Base-by-base conservation (phyloP, 2,888 invertebrate species). In the Eristalinus aeneus region DNA sequence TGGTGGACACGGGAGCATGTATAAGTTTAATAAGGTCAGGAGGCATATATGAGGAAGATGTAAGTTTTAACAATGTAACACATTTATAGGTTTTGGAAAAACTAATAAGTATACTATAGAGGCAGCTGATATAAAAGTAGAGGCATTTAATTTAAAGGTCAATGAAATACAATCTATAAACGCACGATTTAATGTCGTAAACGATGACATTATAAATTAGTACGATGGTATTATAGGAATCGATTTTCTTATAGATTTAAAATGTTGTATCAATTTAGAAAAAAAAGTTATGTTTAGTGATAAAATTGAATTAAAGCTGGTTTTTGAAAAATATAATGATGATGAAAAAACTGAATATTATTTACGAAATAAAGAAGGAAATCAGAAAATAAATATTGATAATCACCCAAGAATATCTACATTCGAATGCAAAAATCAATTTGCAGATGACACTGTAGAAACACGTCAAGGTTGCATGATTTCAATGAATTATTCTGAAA, bases 191-290 rank as follows among this genome's bases (percentile, higher is more conserved):
- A 54, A 69, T 16, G 69, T 77, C 27, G 61, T 77, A 69, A 69
- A 61, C 1, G 54, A 69, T 60, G 63, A 77, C 39, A 67, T 76
- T 32, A 56, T 76, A 36, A 27, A 63, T n/a, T 36, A 74, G 12
- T 74, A 75, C n/a, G 67, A 67, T 60, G 67, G 65, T 27, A 75
- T 75, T 32, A 22, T 78, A n/a, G 64, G 65, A 39, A 78, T 65
- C 46, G 65, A 71, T 56, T 71, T 78, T 31, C 46, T 78, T 32
- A 71, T 56, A 31, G 39, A 69, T 39, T 63, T 36, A 20, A 69
- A 60, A 32, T 67, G 67, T 58, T 60, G 53, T 68, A 61, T 76
- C 53, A 34, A 75, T 60, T 67, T 67, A 67, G 67, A 60, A 32
- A 39, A 58, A 11, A 75, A 67, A 23, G 12, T 67, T n/a, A 67